A percentile compares a stretch with the other conserved stretches of the same genome.
phyloP scores from a whole-genome alignment of 2,888 invertebrate species.

The Drosophila yooni region DNA sequence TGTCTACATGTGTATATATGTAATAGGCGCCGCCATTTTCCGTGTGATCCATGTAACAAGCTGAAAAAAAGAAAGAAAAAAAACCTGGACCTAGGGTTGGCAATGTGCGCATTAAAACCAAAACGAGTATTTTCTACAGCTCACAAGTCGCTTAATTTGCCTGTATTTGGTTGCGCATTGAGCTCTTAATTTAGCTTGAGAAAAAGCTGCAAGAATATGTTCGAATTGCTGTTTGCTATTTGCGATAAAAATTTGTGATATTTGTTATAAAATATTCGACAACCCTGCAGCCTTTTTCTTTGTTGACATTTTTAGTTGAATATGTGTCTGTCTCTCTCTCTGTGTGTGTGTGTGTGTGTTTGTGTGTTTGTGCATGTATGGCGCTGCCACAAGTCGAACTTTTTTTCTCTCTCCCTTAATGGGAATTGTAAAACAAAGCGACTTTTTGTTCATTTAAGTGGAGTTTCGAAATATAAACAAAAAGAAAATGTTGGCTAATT shows the following conservation, averaged over 20 bases:
- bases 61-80: conserved; percentile 40
- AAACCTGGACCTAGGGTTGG: conserved; percentile 68
- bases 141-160: neutral
- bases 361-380: conserved; percentile 20
- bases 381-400: conserved; percentile 32
- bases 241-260: conserved; percentile 7
- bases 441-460: neutral
- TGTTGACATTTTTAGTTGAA: conserved; percentile 60
- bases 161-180: neutral
- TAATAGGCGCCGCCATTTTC: conserved; percentile 76
- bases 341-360: conserved; percentile 37
- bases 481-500: conserved; percentile 8
- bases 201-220: conserved; percentile 6
- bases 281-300: conserved; percentile 63
- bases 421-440: conserved; percentile 3
- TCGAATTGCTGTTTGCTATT: conserved; percentile 1
- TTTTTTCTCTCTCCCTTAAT: conserved; percentile 5
- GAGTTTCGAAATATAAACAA: neutral
- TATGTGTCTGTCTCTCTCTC: conserved; percentile 30
- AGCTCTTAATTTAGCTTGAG: neutral
- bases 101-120: conserved; percentile 40
- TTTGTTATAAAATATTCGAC: conserved; percentile 41
- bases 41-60: conserved; percentile 74
- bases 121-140: conserved; percentile 17
- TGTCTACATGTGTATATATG: conserved; percentile 48